Conservation (phyloP, 2,113 vertebrate species). For the Hemibagrus wyckioides region DNA sequence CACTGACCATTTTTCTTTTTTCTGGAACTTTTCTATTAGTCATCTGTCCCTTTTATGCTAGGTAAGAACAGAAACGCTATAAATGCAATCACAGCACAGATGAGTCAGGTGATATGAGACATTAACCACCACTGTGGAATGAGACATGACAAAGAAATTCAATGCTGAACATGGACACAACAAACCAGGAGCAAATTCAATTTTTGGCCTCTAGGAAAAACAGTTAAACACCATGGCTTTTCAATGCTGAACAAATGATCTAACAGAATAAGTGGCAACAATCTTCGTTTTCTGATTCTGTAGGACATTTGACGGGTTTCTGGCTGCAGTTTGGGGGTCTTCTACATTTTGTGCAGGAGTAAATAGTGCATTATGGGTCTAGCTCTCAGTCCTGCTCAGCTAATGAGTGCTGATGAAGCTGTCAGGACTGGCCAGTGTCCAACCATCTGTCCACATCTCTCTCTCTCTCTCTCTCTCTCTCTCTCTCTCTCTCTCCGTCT, state of each 20-base stretch:
- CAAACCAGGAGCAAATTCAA: neutral
- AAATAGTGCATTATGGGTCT: neutral
- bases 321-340: neutral
- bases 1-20: too few species aligned
- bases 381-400: neutral
- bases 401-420: slow-evolving; percentile 30
- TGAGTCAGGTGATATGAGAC: too few species aligned
- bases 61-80: too few species aligned
- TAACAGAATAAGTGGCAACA: neutral
- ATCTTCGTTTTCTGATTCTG: neutral
- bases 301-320: neutral
- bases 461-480: slow-evolving; percentile 7
- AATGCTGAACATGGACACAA: too few species aligned
- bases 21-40: too few species aligned
- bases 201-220: too few species aligned
- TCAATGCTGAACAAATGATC: neutral
- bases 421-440: slow-evolving; percentile 26
- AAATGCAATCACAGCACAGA: too few species aligned
- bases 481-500: slow-evolving; percentile 4
- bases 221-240: neutral
- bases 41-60: too few species aligned
- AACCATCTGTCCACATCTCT: slow-evolving; percentile 12
- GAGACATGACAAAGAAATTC: too few species aligned
- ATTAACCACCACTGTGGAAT: too few species aligned
- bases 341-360: neutral